phyloP scores from a whole-genome alignment of 2,797 vertebrate genomes.

The Trichosurus vulpecula region DNA sequence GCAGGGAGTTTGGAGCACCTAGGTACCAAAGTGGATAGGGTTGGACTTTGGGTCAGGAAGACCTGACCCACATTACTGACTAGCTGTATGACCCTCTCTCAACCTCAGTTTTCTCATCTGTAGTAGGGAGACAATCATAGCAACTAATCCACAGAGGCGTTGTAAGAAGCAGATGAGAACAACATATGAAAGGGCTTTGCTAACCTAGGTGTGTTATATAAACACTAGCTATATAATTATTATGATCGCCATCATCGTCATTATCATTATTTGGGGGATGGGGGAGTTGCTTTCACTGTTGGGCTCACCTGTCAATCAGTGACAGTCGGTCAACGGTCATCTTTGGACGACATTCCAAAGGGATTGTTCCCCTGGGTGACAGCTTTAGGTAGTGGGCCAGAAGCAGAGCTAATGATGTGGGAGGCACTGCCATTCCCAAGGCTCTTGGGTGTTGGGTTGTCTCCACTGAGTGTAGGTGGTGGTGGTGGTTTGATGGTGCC shows the following conservation, averaged over 20 bases:
- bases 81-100: neutral
- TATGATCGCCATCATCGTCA: neutral
- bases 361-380: neutral
- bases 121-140: neutral
- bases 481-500: neutral
- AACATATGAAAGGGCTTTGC: neutral
- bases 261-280: neutral
- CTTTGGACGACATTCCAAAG: neutral
- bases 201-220: neutral
- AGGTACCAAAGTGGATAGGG: neutral
- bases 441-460: neutral
- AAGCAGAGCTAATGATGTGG: neutral
- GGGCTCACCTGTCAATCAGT: neutral
- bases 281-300: neutral
- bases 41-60: neutral
- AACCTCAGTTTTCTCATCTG: neutral
- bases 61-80: neutral
- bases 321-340: neutral
- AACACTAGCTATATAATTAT: neutral
- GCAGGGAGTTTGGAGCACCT: neutral
- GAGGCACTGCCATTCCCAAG: neutral
- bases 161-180: neutral
- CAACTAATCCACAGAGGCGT: neutral
- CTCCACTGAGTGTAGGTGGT: neutral
- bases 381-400: neutral